A percentile compares a stretch with the other conserved stretches of the same genome.
phyloP scores from a whole-genome alignment of 1,140 invertebrate genomes.

The Psilanteris sp. region DNA sequence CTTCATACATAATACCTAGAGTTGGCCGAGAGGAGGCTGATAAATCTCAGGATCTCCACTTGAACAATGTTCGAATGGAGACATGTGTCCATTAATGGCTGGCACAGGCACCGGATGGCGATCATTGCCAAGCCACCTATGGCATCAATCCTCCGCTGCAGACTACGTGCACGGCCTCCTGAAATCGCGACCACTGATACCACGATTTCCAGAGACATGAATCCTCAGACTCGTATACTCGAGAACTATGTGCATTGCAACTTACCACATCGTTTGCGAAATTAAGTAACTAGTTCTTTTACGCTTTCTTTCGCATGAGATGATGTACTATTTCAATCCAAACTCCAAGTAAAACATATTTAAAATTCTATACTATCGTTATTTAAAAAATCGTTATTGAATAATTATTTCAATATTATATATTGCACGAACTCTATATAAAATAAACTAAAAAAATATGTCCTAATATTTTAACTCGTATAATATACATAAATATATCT shows the following conservation, averaged over 20 bases:
- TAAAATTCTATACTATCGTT: too few relatives aligned
- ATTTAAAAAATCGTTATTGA: too few relatives aligned
- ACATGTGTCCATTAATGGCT: conserved; percentile 79
- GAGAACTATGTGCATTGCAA: conserved; percentile 43
- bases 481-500: too few relatives aligned
- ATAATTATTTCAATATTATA: too few relatives aligned
- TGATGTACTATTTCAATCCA: too few relatives aligned
- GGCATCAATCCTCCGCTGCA: conserved; percentile 58
- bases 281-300: conserved; percentile 66
- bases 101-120: conserved; percentile 77
- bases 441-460: too few relatives aligned
- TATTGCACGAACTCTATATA: too few relatives aligned
- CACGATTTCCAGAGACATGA: conserved; percentile 44
- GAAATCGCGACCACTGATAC: conserved; percentile 69
- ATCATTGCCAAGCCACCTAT: conserved; percentile 77
- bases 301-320: conserved; percentile 58
- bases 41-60: conserved; percentile 61
- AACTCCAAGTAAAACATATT: too few relatives aligned
- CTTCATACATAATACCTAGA: conserved; percentile 21
- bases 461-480: too few relatives aligned
- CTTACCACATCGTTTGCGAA: conserved; percentile 53
- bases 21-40: conserved; percentile 47
- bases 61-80: conserved; percentile 66
- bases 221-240: conserved; percentile 28
- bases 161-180: conserved; percentile 75